Conservation (phyloP, 2,888 invertebrate species). For the Cryptocephalus primarius region DNA sequence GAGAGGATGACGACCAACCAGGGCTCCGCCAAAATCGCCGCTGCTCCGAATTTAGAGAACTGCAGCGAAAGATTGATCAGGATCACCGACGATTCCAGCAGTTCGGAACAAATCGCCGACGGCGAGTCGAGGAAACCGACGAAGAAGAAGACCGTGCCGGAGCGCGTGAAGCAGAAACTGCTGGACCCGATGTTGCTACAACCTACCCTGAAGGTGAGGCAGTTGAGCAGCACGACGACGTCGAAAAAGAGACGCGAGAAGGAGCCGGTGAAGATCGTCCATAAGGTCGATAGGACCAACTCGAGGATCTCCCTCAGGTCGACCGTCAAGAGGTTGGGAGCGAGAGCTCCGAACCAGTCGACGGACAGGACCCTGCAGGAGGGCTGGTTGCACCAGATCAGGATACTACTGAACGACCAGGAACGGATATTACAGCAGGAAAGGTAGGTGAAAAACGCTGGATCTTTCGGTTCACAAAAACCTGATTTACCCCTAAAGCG, state of each 20-base stretch:
- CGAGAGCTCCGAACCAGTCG: not conserved
- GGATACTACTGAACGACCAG: slow-evolving; percentile 42
- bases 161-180: slow-evolving; percentile 2
- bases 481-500: too few species aligned
- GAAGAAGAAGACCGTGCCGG: slow-evolving; percentile 1
- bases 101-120: slow-evolving; percentile 1
- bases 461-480: too few species aligned
- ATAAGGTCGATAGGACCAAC: slow-evolving; percentile 24
- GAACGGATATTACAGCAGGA: slow-evolving; percentile 49
- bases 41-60: slow-evolving; percentile 1
- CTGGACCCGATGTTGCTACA: slow-evolving; percentile 3
- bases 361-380: slow-evolving; percentile 32
- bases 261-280: slow-evolving; percentile 19
- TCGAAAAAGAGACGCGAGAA: slow-evolving; percentile 2
- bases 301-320: slow-evolving; percentile 37
- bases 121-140: not conserved
- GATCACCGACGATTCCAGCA: slow-evolving; percentile 3
- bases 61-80: slow-evolving; percentile 1
- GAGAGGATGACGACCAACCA: slow-evolving; percentile 1
- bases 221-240: slow-evolving; percentile 2
- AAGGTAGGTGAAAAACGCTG: slow-evolving; percentile 38
- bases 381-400: slow-evolving; percentile 44
- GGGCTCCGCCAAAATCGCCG: not conserved
- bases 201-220: slow-evolving; percentile 15
- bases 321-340: slow-evolving; percentile 34